Evolutionary conservation across 2,888 invertebrate genomes (phyloP).

Genomic region (Phytoseiulus persimilis): DNA sequence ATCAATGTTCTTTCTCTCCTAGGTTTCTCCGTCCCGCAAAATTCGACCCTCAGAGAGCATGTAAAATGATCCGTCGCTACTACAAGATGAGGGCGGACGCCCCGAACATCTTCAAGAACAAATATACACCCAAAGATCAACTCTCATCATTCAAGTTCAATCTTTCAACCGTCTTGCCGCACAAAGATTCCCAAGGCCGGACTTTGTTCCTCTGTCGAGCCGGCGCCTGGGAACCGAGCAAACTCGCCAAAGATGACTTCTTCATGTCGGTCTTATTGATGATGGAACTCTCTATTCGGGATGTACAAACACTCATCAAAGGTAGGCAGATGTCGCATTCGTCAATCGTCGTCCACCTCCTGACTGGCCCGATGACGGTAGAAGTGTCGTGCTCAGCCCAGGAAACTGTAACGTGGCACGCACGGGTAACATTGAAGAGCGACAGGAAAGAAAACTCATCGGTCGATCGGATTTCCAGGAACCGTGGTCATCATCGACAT

Average conservation of each 20-base stretch:
- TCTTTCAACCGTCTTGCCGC: background rate
- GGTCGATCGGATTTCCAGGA: background rate
- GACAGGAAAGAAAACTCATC: no score
- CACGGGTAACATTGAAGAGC: no score
- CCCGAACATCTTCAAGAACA: background rate
- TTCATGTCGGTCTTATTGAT: background rate
- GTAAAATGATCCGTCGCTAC: background rate
- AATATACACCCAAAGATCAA: background rate
- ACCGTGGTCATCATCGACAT: background rate
- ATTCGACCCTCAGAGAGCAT: slow-evolving; percentile 7
- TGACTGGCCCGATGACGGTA: no score
- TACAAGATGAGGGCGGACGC: background rate
- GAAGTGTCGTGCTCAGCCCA: no score
- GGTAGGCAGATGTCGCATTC: background rate
- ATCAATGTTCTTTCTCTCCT: background rate
- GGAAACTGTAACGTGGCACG: no score
- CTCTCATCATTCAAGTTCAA: background rate
- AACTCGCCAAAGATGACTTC: slow-evolving; percentile 8
- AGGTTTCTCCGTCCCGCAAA: background rate
- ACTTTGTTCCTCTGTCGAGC: background rate
- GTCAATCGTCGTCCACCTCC: no score
- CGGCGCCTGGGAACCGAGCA: background rate
- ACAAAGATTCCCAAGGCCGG: background rate
- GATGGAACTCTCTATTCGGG: slow-evolving; percentile 14
- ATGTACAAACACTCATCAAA: slow-evolving; percentile 21